Evolutionary conservation across 2,797 vertebrate species (phyloP).

Genomic region (Oreonectes daqikongensis): DNA sequence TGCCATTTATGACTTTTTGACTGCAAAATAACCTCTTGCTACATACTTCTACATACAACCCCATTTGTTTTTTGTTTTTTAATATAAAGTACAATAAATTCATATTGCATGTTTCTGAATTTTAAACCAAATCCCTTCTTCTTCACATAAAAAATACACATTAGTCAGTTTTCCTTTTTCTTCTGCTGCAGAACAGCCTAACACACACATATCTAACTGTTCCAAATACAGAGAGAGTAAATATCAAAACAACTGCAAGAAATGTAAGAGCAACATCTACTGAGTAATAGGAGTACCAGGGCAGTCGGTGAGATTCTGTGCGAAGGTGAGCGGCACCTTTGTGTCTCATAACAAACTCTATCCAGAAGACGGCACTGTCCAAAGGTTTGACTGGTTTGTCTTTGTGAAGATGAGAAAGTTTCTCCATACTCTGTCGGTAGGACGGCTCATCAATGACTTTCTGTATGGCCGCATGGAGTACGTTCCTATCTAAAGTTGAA

Average conservation of each 20-base stretch:
- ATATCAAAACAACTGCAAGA: constrained; percentile 7
- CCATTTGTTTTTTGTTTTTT: too few relatives aligned
- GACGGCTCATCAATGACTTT: constrained; percentile 29
- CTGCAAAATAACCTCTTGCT: too few relatives aligned
- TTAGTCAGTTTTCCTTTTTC: constrained; percentile 33
- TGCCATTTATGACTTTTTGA: too few relatives aligned
- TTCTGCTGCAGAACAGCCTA: background rate
- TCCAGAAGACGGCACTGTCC: constrained; percentile 51
- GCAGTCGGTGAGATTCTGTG: constrained; percentile 48
- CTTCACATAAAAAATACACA: too few relatives aligned
- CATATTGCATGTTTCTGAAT: too few relatives aligned
- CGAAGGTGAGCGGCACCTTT: constrained; percentile 53
- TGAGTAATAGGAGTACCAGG: constrained; percentile 51
- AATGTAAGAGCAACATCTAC: constrained; percentile 26
- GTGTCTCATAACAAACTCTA: constrained; percentile 53
- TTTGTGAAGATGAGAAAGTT: constrained; percentile 37
- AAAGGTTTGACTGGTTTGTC: constrained; percentile 46
- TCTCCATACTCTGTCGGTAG: constrained; percentile 38
- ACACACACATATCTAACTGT: background rate
- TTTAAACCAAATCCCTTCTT: too few relatives aligned
- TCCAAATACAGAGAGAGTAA: background rate
- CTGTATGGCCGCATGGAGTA: background rate
- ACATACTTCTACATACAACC: too few relatives aligned
- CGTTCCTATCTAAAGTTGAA: background rate
- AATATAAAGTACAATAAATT: too few relatives aligned